Base-by-base conservation (phyloP, 2,113 vertebrate species). In the Anser brachyrhynchus region DNA sequence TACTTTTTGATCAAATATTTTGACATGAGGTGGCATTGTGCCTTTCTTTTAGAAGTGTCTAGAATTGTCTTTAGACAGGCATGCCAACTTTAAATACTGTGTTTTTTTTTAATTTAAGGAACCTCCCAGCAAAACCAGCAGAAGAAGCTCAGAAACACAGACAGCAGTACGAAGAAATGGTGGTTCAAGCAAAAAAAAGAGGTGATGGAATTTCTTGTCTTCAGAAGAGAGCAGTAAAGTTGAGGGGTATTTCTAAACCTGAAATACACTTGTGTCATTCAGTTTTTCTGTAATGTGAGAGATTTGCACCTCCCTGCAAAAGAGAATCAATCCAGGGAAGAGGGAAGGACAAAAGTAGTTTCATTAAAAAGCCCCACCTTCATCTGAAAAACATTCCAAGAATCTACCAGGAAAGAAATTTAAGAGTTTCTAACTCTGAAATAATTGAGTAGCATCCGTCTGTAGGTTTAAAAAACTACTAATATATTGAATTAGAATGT, bases 91-190 rank as follows among this genome's bases (percentile, higher is more conserved):
- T 37, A 88, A 65, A 13, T 91, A 25, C 13, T 64, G 83, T 64
- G 83, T 92, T 13, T 37, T 52, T 54, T 83, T 33, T 37, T 9
- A 41, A 82, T 25, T 97, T 25, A 95, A 99, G 99, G 87, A 99
- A 99, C 87, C 98, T 99, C 86, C 99, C 99, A n/a, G 99, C 99
- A 70, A 99, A 99, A 94, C 98, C 99, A 62, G 99, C 98, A 6
- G 99, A 99, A 84, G 99, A 99, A 96, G 98, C 99, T 22, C 98
- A 99, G 98, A 99, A 99, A 69, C 99, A 99, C 97, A 95, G 98
- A 62, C 99, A 99, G 77, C 98, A 99, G 94, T 99, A 99, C 94
- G 99, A 99, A 90, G 99, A 99, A 93, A 99, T 99, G 99, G 99
- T 99, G 97, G 98, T 98, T 67, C 99, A 99, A 98, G 99, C 98